Conservation (phyloP, 2,113 vertebrate genomes). For the Orientallactaga bullata region DNA sequence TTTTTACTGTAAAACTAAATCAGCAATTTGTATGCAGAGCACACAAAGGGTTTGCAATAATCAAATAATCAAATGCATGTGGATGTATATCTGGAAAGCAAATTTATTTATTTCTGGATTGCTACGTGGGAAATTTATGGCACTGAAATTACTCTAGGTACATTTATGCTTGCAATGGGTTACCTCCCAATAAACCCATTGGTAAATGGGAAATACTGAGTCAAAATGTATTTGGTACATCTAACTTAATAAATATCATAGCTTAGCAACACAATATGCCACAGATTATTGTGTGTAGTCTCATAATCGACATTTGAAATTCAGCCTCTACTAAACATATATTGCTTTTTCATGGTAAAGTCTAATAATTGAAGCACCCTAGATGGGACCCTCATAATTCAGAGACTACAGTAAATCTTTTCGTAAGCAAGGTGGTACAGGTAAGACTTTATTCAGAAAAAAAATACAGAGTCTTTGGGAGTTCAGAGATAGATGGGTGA, state of each 20-base stretch:
- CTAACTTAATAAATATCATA: not conserved
- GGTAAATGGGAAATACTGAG: not conserved
- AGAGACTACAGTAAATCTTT: not conserved
- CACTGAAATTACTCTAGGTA: not conserved
- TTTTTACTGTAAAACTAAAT: not conserved
- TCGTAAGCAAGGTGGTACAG: not conserved
- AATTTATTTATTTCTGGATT: not conserved
- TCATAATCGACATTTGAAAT: not conserved
- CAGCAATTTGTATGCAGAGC: not conserved
- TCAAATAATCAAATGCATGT: not conserved
- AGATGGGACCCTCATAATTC: not conserved
- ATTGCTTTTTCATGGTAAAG: not conserved
- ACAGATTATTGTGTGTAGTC: no score
- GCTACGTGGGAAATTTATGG: not conserved
- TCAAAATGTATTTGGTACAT: not conserved
- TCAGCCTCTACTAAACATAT: not conserved
- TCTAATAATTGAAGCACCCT: not conserved
- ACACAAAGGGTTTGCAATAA: not conserved
- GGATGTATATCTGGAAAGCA: not conserved
- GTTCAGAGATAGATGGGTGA: not conserved
- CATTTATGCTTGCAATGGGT: not conserved
- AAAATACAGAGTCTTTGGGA: not conserved
- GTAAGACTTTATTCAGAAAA: not conserved
- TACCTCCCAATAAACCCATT: not conserved
- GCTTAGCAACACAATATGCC: not conserved